phyloP scores from a whole-genome alignment of 2,113 vertebrate genomes.

The Gobio gobio region DNA sequence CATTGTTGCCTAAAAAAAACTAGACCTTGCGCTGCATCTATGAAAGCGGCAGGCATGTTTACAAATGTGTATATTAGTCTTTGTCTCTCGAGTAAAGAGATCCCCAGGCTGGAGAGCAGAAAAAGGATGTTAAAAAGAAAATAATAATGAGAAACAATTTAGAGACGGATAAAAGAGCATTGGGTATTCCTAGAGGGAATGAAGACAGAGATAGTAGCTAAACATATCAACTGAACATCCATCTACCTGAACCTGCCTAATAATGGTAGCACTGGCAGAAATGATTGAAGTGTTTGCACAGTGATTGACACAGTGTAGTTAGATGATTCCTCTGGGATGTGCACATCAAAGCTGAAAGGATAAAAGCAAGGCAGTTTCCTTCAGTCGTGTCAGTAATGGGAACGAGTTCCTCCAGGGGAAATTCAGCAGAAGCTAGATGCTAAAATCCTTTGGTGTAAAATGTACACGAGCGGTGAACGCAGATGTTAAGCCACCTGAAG shows the following conservation, averaged over 20 bases:
- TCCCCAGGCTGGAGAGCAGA: neutral
- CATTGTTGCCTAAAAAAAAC: too few relatives aligned
- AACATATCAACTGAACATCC: neutral
- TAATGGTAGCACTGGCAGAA: neutral
- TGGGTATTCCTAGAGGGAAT: neutral
- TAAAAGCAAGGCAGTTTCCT: constrained; percentile 13
- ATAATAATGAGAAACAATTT: constrained; percentile 9
- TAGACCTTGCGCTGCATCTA: neutral
- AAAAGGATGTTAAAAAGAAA: neutral
- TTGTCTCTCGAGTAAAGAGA: neutral
- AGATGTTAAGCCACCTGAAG: constrained; percentile 27
- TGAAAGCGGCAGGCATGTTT: neutral
- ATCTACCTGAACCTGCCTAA: neutral
- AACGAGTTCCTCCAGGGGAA: constrained; percentile 41
- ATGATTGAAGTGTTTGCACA: constrained; percentile 22
- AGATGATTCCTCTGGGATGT: constrained; percentile 27
- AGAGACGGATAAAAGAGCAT: neutral
- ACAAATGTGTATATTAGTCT: neutral
- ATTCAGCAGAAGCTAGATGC: constrained; percentile 16
- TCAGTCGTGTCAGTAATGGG: constrained; percentile 16
- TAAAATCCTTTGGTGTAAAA: neutral
- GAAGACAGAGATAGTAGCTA: neutral
- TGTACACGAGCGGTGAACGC: neutral
- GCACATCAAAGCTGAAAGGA: constrained; percentile 45
- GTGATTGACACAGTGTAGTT: constrained; percentile 47